Evolutionary conservation across 2,113 vertebrate species (phyloP), one percentile per base, ranked within the genome.

Genomic region (Dasyurus viverrinus): DNA sequence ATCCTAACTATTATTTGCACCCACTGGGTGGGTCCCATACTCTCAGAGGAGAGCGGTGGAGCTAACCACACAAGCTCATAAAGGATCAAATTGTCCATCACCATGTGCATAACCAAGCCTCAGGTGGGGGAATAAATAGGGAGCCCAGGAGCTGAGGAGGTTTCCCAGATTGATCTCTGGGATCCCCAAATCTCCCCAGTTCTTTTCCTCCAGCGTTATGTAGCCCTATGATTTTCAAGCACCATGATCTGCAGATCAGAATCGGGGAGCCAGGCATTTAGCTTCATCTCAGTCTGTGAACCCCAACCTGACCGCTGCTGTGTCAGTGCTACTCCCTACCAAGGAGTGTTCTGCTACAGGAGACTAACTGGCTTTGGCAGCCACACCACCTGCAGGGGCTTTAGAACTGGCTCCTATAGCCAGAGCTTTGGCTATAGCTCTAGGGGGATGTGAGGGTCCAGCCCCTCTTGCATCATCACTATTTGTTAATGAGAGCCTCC

Each of bases 21-120:
- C 90, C 46, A 6, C 36, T 84, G 68, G 68, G 68, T 84, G 68
- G 68, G 36, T 84, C 68, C 68, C 68, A 84, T 7, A 42, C 36
- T 42, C 19, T 84, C 19, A 2, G 19, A n/a, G n/a, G 8, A 84
- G 36, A 84, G 68, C 19, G 19, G 68, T 84, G n/a, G 68, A 11
- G 50, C 94, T 94, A 93, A 97, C 92, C 22, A 92, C 97, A 95
- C 95, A 98, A 98, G 98, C 97, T 94, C 94, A 98, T 98, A 98
- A 98, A 98, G 95, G 27, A 14, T 22, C 89, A 96, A 96, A 97
- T 95, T 97, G 97, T 68, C 55, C 90, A 92, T 60, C 89, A 27
- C 25, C 84, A 89, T 89, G 92, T 91, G 90, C 93, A 91, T 16
- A 90, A 93, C 96, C 96, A 93, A 97, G 89, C 95, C 96, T 92